Percentiles rank a stretch among this genome's conserved stretches.
Conservation (phyloP, 2,888 invertebrate genomes). For the Eustalomyia histrio region DNA sequence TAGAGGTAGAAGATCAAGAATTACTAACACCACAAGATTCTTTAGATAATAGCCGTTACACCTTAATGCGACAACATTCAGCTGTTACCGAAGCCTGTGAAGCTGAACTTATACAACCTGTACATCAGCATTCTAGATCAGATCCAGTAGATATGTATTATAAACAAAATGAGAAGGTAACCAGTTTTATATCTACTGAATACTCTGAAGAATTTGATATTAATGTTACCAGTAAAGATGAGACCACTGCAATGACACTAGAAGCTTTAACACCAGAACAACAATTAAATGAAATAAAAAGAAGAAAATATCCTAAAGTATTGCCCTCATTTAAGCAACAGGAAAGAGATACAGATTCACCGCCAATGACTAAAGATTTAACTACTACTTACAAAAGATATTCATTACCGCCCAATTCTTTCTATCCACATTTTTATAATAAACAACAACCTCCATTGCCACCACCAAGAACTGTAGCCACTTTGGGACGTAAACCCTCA, state of each 20-base stretch:
- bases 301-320: conserved; percentile 91
- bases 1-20: conserved; percentile 76
- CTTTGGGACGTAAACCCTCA: conserved; percentile 81
- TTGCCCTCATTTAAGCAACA: conserved; percentile 82
- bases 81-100: conserved; percentile 72
- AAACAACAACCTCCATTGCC: conserved; percentile 83
- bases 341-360: conserved; percentile 61
- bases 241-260: conserved; percentile 73
- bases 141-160: conserved; percentile 84
- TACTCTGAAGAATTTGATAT: conserved; percentile 80
- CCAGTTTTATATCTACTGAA: conserved; percentile 75
- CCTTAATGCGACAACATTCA: conserved; percentile 73
- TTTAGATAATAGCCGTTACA: conserved; percentile 77
- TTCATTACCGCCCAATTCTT: conserved; percentile 83
- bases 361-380: conserved; percentile 68
- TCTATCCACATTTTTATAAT: conserved; percentile 70
- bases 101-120: conserved; percentile 70
- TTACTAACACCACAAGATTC: conserved; percentile 76
- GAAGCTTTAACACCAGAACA: conserved; percentile 84
- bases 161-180: conserved; percentile 78
- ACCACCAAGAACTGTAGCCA: conserved; percentile 86
- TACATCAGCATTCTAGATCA: conserved; percentile 84
- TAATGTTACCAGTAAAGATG: conserved; percentile 88
- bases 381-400: conserved; percentile 80
- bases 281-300: conserved; percentile 86